Percentiles rank a stretch among this genome's conserved stretches.
These are phyloP conservation scores for Chesias legatella DNA, from an alignment of 2,888 invertebrate species.

Conservation along the genomic window DNA sequence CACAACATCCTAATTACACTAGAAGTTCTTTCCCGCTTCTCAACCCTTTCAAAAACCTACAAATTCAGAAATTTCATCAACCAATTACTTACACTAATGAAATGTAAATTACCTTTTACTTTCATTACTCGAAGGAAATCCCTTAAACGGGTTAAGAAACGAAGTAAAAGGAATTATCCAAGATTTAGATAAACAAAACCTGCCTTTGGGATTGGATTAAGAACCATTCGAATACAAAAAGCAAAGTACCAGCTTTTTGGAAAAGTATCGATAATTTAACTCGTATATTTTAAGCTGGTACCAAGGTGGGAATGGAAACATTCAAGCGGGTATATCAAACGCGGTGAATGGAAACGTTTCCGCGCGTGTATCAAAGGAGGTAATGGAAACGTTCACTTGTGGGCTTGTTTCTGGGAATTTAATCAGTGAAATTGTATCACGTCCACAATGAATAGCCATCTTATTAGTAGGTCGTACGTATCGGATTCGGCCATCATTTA, in stretches of 20 bases:
- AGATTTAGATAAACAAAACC: conserved; percentile 30
- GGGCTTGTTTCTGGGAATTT: neutral
- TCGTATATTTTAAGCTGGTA: no score
- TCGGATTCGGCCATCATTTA: no score
- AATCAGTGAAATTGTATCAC: conserved; percentile 11
- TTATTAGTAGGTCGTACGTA: no score
- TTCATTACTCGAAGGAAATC: conserved; percentile 29
- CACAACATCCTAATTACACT: neutral
- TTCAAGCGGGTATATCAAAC: no score
- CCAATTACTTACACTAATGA: conserved; percentile 31
- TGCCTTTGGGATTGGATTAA: conserved; percentile 22
- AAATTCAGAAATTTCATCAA: conserved; percentile 23
- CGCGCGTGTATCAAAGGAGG: neutral
- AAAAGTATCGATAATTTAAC: no score
- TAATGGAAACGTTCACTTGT: neutral
- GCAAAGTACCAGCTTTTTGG: no score
- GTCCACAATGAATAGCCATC: conserved; percentile 6
- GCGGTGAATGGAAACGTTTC: no score
- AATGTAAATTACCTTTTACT: conserved; percentile 30
- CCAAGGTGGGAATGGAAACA: no score
- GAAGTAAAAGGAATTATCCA: conserved; percentile 23
- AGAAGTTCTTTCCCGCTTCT: neutral
- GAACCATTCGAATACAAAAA: no score
- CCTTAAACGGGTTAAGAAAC: conserved; percentile 19
- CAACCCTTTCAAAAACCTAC: conserved; percentile 9